These are phyloP conservation scores for Serripes groenlandicus DNA, from an alignment of 2,888 invertebrate genomes.

Conservation along the genomic window DNA sequence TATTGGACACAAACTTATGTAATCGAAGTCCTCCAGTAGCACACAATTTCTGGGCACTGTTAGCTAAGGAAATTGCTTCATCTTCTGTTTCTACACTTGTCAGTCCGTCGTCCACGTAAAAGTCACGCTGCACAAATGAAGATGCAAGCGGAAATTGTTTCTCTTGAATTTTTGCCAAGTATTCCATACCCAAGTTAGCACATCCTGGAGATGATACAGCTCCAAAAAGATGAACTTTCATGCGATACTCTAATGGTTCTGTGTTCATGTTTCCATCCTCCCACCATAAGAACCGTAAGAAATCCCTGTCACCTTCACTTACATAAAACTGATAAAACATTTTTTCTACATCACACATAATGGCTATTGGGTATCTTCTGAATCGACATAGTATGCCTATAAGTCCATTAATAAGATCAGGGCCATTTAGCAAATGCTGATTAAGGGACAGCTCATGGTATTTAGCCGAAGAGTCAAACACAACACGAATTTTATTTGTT, in stretches of 20 bases:
- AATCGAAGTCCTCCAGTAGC: background rate
- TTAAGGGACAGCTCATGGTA: conserved; percentile 40
- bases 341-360: conserved; percentile 62
- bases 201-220: conserved; percentile 62
- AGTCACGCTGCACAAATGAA: background rate
- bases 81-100: background rate
- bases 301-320: conserved; percentile 34
- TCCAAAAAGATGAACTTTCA: conserved; percentile 63
- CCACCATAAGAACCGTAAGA: conserved; percentile 62
- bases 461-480: conserved; percentile 61
- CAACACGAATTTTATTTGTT: conserved; percentile 43
- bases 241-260: conserved; percentile 52
- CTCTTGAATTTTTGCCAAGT: conserved; percentile 33
- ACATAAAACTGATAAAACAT: conserved; percentile 64
- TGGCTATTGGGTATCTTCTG: conserved; percentile 38
- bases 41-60: background rate
- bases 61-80: background rate
- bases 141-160: conserved; percentile 3
- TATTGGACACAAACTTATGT: background rate
- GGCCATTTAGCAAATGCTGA: conserved; percentile 54
- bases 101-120: background rate
- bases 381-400: conserved; percentile 63
- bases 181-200: conserved; percentile 55
- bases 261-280: conserved; percentile 12
- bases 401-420: conserved; percentile 57